These are phyloP conservation scores for Morus bassanus DNA, from an alignment of 2,797 vertebrate species.

Conservation along the genomic window DNA sequence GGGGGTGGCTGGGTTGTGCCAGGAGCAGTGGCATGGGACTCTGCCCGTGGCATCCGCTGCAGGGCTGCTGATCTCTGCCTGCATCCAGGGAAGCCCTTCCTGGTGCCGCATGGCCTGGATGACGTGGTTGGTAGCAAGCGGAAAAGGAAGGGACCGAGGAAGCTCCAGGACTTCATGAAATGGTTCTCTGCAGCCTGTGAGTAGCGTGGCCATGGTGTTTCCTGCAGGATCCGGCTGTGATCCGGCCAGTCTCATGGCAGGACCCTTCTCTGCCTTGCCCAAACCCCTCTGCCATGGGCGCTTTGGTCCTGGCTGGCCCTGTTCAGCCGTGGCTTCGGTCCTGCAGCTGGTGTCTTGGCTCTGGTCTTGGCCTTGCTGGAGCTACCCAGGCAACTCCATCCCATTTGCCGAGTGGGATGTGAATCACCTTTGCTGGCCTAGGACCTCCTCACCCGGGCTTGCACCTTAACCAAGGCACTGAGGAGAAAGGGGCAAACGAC, in stretches of 20 bases:
- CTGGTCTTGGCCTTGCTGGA: background rate
- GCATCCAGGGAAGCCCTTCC: constrained; percentile 80
- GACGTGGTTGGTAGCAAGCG: constrained; percentile 79
- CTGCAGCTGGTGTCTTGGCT: background rate
- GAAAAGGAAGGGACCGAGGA: constrained; percentile 73
- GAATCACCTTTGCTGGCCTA: fast-evolving
- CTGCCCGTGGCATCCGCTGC: too few species aligned
- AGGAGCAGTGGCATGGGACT: fast-evolving
- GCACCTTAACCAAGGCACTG: background rate
- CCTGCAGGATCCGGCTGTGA: fast-evolving
- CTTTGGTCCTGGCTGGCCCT: fast-evolving
- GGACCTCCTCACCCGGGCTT: background rate
- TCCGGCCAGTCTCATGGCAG: fast-evolving
- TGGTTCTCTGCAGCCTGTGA: constrained; percentile 87
- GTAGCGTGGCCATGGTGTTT: background rate
- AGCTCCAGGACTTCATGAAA: constrained; percentile 82
- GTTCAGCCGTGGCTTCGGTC: fast-evolving
- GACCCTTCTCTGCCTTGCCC: background rate
- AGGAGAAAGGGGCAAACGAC: background rate
- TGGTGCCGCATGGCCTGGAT: constrained; percentile 77
- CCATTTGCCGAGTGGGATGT: fast-evolving
- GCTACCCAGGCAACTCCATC: background rate
- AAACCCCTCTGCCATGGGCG: fast-evolving
- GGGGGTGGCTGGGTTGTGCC: fast-evolving
- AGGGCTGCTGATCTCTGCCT: background rate